A percentile compares a stretch with the other conserved stretches of the same genome.
phyloP scores from a whole-genome alignment of 2,113 vertebrate genomes.

The Chionis minor region DNA sequence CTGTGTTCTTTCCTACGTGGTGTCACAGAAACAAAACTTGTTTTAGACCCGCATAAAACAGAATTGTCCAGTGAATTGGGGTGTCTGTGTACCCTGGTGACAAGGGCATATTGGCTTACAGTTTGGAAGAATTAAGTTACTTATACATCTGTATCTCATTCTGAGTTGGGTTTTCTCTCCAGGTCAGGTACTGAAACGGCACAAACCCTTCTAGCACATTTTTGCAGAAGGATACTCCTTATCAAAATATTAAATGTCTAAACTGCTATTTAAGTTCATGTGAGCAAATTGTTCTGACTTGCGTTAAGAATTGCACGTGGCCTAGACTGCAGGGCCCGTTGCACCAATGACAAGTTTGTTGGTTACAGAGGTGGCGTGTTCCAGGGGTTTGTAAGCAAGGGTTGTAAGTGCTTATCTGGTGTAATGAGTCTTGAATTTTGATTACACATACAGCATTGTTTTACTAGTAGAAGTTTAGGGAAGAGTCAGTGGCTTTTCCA shows the following conservation, averaged over 20 bases:
- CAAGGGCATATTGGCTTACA: background rate
- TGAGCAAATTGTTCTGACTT: background rate
- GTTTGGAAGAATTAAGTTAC: background rate
- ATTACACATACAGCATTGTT: no score
- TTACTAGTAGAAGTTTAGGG: no score
- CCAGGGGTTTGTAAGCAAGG: no score
- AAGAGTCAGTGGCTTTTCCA: no score
- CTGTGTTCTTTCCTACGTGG: background rate
- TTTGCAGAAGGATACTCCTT: background rate
- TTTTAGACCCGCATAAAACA: background rate
- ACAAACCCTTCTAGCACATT: background rate
- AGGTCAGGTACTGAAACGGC: background rate
- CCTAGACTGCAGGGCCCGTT: no score
- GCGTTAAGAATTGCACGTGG: no score
- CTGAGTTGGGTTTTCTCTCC: background rate
- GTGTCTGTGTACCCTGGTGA: background rate
- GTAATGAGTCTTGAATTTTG: no score
- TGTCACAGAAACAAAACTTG: background rate
- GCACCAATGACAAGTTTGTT: no score
- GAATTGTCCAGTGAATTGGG: background rate
- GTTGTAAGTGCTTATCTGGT: no score
- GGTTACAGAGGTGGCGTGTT: no score
- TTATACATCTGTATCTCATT: background rate
- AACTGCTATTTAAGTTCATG: background rate
- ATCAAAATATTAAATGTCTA: background rate